Percentiles rank a stretch among this genome's conserved stretches.
Evolutionary conservation across 2,113 vertebrate species (phyloP).

Genomic region (Chloropsis hardwickii): DNA sequence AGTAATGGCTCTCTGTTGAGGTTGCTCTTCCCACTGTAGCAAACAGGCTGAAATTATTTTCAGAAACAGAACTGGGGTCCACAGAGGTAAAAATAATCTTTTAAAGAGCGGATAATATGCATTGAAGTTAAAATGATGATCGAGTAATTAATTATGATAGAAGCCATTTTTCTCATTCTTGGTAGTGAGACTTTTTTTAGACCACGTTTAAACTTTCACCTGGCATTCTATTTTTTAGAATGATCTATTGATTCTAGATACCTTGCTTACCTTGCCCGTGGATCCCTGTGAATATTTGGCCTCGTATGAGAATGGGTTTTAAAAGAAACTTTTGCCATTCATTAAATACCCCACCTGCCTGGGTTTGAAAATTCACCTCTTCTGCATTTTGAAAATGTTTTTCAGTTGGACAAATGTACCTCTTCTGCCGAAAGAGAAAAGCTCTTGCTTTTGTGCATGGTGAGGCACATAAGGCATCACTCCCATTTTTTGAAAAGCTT

Average conservation of each 20-base stretch:
- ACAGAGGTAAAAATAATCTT: background rate
- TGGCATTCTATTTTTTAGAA: background rate
- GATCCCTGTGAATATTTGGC: background rate
- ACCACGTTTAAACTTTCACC: background rate
- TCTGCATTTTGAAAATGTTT: background rate
- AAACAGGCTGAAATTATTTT: background rate
- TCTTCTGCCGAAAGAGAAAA: conserved; percentile 6
- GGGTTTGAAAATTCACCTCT: background rate
- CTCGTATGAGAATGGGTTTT: background rate
- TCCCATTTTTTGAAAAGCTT: conserved; percentile 16
- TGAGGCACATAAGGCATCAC: background rate
- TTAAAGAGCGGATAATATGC: background rate
- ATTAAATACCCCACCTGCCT: background rate
- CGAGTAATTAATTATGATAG: background rate
- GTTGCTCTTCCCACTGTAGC: background rate
- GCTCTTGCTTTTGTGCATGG: background rate
- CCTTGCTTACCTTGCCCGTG: background rate
- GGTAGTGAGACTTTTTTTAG: background rate
- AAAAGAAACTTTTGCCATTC: background rate
- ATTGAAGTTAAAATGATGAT: background rate
- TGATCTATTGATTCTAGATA: background rate
- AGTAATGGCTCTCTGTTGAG: background rate
- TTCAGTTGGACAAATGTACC: background rate
- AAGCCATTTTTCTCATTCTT: background rate
- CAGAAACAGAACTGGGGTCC: background rate